Conservation (phyloP, 1,140 invertebrate species). For the Oncopodura yosiiana region DNA sequence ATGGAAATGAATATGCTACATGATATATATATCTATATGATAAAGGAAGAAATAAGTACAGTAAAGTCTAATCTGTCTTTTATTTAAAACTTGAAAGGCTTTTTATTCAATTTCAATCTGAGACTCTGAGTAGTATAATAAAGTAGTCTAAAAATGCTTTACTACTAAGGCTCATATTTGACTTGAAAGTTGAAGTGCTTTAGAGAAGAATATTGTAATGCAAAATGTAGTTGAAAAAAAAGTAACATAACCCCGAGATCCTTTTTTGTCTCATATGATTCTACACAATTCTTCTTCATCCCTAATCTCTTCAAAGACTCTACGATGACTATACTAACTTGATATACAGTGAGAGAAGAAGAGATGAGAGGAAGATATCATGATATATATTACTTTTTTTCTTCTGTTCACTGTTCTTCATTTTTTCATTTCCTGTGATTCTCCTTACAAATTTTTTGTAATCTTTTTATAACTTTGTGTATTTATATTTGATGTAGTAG, state of each 20-base stretch:
- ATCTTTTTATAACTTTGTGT: too few relatives aligned
- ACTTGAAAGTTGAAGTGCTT: neutral
- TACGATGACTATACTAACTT: too few relatives aligned
- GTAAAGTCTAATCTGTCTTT: conserved; percentile 15
- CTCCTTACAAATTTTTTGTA: too few relatives aligned
- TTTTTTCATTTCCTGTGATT: too few relatives aligned
- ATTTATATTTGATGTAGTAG: too few relatives aligned
- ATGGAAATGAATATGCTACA: too few relatives aligned
- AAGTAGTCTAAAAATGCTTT: conserved; percentile 1
- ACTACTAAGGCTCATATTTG: neutral
- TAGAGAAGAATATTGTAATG: neutral
- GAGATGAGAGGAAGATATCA: neutral
- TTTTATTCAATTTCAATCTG: conserved; percentile 20
- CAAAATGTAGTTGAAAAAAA: neutral
- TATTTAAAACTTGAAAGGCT: conserved; percentile 17
- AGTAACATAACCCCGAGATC: conserved; percentile 8
- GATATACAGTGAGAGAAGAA: neutral
- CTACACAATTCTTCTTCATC: conserved; percentile 16
- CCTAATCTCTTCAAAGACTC: conserved; percentile 28
- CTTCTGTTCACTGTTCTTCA: too few relatives aligned
- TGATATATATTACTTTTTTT: too few relatives aligned
- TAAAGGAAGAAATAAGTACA: too few relatives aligned
- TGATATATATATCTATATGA: too few relatives aligned
- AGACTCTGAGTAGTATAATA: neutral
- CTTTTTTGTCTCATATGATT: conserved; percentile 2